These are phyloP conservation scores for Diplazon laetatorius DNA, from an alignment of 2,888 invertebrate species.

Conservation along the genomic window DNA sequence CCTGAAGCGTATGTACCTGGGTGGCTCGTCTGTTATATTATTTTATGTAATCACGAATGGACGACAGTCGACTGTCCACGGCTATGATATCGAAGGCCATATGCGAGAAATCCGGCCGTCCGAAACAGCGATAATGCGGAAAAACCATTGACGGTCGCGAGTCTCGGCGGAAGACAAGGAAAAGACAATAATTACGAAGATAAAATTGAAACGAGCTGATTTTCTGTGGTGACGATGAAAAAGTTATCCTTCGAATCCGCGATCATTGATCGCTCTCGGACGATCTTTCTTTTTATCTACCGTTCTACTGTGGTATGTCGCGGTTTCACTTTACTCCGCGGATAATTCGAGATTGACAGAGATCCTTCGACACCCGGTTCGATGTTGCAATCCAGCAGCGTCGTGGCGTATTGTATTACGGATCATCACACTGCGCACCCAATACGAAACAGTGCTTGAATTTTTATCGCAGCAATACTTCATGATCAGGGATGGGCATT, in stretches of 20 bases:
- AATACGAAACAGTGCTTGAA: conserved; percentile 9
- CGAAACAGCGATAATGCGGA: conserved; percentile 32
- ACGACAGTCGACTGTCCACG: conserved; percentile 21
- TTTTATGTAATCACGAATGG: conserved; percentile 38
- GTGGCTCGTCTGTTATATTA: conserved; percentile 49
- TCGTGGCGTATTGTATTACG: conserved; percentile 15
- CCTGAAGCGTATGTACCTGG: conserved; percentile 22
- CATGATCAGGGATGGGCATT: background rate
- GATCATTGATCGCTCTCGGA: conserved; percentile 64
- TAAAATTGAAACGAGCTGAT: conserved; percentile 11
- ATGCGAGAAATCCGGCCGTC: conserved; percentile 27
- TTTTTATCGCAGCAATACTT: conserved; percentile 10
- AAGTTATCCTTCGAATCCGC: conserved; percentile 69
- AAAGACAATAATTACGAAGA: conserved; percentile 47
- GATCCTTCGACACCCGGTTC: conserved; percentile 25
- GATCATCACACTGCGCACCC: conserved; percentile 1
- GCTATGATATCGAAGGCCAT: conserved; percentile 59
- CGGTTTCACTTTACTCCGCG: conserved; percentile 19
- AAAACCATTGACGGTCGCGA: conserved; percentile 50
- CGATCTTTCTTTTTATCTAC: conserved; percentile 6
- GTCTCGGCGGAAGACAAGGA: conserved; percentile 39
- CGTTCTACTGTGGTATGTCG: conserved; percentile 4
- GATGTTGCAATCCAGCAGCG: conserved; percentile 6
- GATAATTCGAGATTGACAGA: background rate
- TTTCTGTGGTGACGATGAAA: conserved; percentile 42